phyloP scores from a whole-genome alignment of 2,797 vertebrate species.

The Iguana delicatissima region DNA sequence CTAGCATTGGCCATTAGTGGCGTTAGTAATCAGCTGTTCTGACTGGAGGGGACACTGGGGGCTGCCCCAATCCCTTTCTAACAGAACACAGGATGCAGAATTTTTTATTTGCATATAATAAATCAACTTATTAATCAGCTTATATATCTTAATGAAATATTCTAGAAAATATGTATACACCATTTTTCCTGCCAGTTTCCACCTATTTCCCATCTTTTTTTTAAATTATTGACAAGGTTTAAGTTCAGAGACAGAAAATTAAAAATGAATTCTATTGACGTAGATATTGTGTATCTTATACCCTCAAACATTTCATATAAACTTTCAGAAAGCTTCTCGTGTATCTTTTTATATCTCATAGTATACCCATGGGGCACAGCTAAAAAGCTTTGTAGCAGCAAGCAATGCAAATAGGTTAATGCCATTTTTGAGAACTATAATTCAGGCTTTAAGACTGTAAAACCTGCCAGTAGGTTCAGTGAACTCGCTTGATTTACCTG shows the following conservation, averaged over 20 bases:
- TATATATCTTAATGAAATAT: background rate
- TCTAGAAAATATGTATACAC: background rate
- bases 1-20: background rate
- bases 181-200: too few species aligned
- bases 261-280: slow-evolving; percentile 7
- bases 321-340: slow-evolving; percentile 6
- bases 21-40: background rate
- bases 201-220: background rate
- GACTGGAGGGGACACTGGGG: background rate
- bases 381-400: slow-evolving; percentile 30
- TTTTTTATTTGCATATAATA: background rate
- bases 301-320: background rate
- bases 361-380: background rate
- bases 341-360: slow-evolving; percentile 15
- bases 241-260: background rate
- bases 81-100: background rate
- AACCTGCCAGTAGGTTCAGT: background rate
- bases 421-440: slow-evolving; percentile 14
- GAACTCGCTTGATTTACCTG: slow-evolving; percentile 40
- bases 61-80: background rate
- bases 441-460: slow-evolving; percentile 20
- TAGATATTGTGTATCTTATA: background rate
- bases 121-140: background rate
- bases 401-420: slow-evolving; percentile 9
- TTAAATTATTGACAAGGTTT: background rate